phyloP scores from a whole-genome alignment of 2,113 vertebrate species.

The Nesoenas mayeri region DNA sequence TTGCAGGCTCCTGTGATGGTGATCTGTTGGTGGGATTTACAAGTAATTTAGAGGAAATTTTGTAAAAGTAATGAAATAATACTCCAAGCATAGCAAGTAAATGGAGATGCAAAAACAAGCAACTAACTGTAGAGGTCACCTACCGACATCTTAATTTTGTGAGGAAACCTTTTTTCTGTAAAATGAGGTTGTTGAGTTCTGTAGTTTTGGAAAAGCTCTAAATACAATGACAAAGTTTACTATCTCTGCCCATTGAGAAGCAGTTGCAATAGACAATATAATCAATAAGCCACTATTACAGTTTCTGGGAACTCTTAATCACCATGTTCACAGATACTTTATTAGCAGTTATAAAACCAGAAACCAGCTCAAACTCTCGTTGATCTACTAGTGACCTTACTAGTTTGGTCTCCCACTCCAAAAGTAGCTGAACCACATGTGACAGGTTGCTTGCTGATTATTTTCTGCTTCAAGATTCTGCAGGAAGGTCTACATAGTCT shows the following conservation, averaged over 20 bases:
- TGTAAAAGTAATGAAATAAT: background rate
- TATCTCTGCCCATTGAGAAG: background rate
- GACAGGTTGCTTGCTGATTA: background rate
- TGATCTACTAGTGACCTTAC: background rate
- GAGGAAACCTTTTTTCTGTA: constrained; percentile 15
- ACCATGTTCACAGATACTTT: background rate
- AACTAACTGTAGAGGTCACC: background rate
- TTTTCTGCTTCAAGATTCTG: background rate
- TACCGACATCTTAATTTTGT: background rate
- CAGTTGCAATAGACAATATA: background rate
- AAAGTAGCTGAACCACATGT: background rate
- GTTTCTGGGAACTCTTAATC: background rate
- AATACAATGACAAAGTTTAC: constrained; percentile 1
- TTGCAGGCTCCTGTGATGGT: background rate
- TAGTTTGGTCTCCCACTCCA: background rate
- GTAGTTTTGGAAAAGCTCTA: constrained; percentile 3
- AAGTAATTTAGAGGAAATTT: background rate
- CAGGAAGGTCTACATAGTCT: background rate
- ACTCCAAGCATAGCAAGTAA: background rate
- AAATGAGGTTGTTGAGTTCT: constrained; percentile 18
- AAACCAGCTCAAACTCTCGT: background rate
- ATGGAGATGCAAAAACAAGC: background rate
- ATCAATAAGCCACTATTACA: constrained; percentile 16
- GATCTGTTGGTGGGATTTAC: background rate
- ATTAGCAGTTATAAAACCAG: background rate